A percentile compares a stretch with the other conserved stretches of the same genome.
These are phyloP conservation scores for Xylota sylvarum DNA, from an alignment of 2,888 invertebrate genomes.

Conservation along the genomic window DNA sequence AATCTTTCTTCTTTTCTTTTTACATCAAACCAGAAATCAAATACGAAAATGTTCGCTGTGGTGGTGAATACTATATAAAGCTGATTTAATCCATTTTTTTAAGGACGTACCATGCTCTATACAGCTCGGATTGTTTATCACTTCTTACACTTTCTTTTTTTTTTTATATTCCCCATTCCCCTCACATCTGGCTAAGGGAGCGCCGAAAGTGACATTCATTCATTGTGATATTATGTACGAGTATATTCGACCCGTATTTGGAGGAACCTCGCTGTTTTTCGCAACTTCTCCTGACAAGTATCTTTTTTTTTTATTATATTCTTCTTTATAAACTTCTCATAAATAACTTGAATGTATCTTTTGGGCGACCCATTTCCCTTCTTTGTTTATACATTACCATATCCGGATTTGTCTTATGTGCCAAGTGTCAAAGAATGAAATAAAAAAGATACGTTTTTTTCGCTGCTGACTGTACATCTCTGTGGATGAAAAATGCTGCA, in stretches of 20 bases:
- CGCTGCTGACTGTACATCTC: background rate
- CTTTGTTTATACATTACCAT: background rate
- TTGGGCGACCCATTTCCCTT: background rate
- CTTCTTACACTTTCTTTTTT: background rate
- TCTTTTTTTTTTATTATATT: background rate
- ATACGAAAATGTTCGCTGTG: too few species aligned
- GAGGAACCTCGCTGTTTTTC: background rate
- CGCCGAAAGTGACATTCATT: background rate
- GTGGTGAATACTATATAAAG: too few species aligned
- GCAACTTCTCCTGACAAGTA: background rate
- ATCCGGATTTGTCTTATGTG: background rate
- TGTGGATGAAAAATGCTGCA: slow-evolving; percentile 20
- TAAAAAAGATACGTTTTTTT: background rate
- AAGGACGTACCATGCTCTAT: background rate
- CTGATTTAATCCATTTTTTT: too few species aligned
- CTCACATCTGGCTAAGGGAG: background rate
- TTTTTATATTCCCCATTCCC: background rate
- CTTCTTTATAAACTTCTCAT: background rate
- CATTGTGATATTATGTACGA: background rate
- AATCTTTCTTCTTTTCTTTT: too few species aligned
- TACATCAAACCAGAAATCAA: too few species aligned
- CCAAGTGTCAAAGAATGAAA: background rate
- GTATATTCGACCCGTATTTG: background rate
- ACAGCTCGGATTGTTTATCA: background rate
- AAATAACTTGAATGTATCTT: slow-evolving; percentile 3